A percentile compares a stretch with the other conserved stretches of the same genome.
These are phyloP conservation scores for Lasioglossum morio DNA, from an alignment of 2,888 invertebrate genomes.

Conservation along the genomic window DNA sequence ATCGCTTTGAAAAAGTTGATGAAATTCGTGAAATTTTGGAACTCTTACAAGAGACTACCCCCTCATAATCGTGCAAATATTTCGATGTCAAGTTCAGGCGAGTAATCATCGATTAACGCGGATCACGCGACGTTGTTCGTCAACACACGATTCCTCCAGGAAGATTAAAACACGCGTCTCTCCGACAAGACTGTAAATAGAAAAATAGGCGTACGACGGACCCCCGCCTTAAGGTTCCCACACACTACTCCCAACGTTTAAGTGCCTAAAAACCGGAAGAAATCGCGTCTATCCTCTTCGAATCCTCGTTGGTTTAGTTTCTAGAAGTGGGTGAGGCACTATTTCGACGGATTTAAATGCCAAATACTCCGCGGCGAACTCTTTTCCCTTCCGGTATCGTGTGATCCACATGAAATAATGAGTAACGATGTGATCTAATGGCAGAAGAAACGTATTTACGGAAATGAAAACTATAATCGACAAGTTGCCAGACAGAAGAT, in stretches of 20 bases:
- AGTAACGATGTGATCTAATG: too few species aligned
- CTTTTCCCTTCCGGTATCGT: constrained; percentile 23
- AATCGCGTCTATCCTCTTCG: constrained; percentile 62
- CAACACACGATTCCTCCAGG: constrained; percentile 33
- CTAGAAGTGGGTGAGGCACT: constrained; percentile 62
- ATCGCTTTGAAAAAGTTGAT: too few species aligned
- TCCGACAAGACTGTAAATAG: constrained; percentile 71
- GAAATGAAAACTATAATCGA: background rate
- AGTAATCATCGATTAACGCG: background rate
- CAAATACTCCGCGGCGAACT: constrained; percentile 16
- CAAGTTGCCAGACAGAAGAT: background rate
- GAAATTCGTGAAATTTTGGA: background rate
- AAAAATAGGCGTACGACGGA: constrained; percentile 62
- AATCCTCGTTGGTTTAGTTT: constrained; percentile 65
- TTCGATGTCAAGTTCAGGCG: background rate
- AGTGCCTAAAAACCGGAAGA: constrained; percentile 69
- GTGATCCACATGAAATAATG: background rate
- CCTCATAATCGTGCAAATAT: background rate
- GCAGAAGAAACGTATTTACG: too few species aligned
- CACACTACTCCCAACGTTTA: constrained; percentile 67
- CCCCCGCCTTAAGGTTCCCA: constrained; percentile 66
- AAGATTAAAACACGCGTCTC: constrained; percentile 54
- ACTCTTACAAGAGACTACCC: background rate
- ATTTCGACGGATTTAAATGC: constrained; percentile 41
- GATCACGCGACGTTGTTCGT: constrained; percentile 21